Evolutionary conservation across 2,888 invertebrate species (phyloP).

Genomic region (Euzophera pinguis): DNA sequence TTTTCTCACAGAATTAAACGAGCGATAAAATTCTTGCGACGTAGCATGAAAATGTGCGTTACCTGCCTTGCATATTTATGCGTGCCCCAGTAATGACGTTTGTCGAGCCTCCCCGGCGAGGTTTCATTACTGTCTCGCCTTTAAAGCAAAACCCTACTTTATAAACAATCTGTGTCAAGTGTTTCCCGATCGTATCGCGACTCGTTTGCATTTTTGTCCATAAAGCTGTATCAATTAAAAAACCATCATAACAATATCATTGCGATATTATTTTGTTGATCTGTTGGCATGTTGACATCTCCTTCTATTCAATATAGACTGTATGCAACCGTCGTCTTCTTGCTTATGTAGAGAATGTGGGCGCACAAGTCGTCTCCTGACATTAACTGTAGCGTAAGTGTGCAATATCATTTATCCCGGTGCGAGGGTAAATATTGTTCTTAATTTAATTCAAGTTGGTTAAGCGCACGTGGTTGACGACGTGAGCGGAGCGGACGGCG

Average conservation of each 20-base stretch:
- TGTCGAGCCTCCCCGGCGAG: conserved; percentile 61
- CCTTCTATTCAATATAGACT: conserved; percentile 33
- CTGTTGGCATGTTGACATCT: conserved; percentile 36
- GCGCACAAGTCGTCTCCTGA: conserved; percentile 66
- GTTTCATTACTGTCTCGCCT: conserved; percentile 65
- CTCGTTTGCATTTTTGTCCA: conserved; percentile 57
- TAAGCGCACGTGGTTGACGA: conserved; percentile 57
- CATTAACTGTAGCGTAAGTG: conserved; percentile 67
- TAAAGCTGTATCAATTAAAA: conserved; percentile 58
- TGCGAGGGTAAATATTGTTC: conserved; percentile 75
- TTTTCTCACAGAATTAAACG: conserved; percentile 77
- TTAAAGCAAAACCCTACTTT: conserved; percentile 58
- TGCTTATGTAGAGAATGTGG: conserved; percentile 64
- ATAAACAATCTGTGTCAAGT: conserved; percentile 68
- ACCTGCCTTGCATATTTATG: conserved; percentile 80
- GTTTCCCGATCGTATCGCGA: conserved; percentile 57
- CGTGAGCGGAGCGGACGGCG: conserved; percentile 40
- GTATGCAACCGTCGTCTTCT: conserved; percentile 37
- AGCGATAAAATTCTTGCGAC: conserved; percentile 79
- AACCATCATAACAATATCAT: conserved; percentile 35
- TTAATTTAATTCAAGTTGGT: conserved; percentile 76
- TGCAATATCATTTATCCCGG: conserved; percentile 74
- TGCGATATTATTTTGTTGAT: conserved; percentile 42
- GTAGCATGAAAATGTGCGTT: conserved; percentile 80
- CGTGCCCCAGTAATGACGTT: conserved; percentile 76